These are phyloP conservation scores for Heterodera schachtii DNA, from an alignment of 1,140 invertebrate genomes.

Conservation along the genomic window DNA sequence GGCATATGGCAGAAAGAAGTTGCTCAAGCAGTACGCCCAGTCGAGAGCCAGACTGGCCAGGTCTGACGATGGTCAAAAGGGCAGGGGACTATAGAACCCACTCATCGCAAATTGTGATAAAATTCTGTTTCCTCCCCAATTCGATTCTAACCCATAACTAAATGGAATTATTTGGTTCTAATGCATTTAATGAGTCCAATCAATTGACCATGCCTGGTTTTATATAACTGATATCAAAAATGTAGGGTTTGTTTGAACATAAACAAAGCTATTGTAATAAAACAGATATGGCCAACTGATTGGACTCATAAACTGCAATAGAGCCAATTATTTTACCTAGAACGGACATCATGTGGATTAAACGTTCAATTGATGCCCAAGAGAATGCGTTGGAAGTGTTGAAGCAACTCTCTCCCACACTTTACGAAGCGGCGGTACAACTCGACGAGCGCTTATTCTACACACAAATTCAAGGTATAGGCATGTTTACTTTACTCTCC, in stretches of 20 bases:
- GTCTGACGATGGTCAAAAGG: background rate
- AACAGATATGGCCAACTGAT: background rate
- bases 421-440: constrained; percentile 66
- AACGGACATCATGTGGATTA: constrained; percentile 53
- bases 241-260: no score
- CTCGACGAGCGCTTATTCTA: constrained; percentile 58
- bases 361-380: constrained; percentile 49
- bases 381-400: constrained; percentile 61
- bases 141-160: no score
- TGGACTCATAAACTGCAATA: no score
- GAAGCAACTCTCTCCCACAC: constrained; percentile 61
- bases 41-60: constrained; percentile 35
- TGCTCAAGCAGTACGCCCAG: constrained; percentile 51
- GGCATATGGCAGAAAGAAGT: background rate
- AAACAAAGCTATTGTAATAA: background rate
- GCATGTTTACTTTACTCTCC: background rate
- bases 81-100: background rate
- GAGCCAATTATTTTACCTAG: background rate
- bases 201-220: no score
- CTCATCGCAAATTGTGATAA: no score
- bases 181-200: no score
- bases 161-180: no score
- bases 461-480: constrained; percentile 50
- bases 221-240: no score
- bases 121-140: no score